Conservation (phyloP, 2,113 vertebrate species). For the Pteropus alecto region DNA sequence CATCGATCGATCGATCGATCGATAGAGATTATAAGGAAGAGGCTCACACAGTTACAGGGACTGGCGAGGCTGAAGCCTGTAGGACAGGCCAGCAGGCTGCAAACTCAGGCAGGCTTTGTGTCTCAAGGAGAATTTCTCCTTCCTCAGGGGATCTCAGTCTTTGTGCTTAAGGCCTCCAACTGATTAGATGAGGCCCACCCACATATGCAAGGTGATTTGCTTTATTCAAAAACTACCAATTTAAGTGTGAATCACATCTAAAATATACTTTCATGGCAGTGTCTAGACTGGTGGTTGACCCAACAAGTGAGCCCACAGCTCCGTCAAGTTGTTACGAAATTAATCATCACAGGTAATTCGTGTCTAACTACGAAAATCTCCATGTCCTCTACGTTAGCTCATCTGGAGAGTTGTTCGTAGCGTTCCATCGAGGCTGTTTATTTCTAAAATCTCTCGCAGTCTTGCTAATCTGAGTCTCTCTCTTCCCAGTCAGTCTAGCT, state of each 20-base stretch:
- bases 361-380: neutral
- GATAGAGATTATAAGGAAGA: neutral
- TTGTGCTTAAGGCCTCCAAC: neutral
- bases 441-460: neutral
- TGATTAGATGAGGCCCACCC: neutral
- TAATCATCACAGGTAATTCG: neutral
- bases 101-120: neutral
- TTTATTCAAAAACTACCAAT: neutral
- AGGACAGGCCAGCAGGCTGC: neutral
- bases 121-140: neutral
- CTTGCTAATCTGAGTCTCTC: no score
- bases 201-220: neutral
- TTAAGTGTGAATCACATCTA: neutral
- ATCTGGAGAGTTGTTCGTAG: no score
- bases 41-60: neutral
- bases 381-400: neutral
- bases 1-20: fast-evolving
- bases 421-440: neutral
- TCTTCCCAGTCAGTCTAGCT: neutral
- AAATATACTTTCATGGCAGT: neutral
- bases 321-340: neutral
- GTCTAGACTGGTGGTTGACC: no score
- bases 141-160: neutral
- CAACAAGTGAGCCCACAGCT: neutral
- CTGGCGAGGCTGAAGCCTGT: neutral